Base-by-base conservation (phyloP, 2,113 vertebrate genomes). In the Monopterus albus region DNA sequence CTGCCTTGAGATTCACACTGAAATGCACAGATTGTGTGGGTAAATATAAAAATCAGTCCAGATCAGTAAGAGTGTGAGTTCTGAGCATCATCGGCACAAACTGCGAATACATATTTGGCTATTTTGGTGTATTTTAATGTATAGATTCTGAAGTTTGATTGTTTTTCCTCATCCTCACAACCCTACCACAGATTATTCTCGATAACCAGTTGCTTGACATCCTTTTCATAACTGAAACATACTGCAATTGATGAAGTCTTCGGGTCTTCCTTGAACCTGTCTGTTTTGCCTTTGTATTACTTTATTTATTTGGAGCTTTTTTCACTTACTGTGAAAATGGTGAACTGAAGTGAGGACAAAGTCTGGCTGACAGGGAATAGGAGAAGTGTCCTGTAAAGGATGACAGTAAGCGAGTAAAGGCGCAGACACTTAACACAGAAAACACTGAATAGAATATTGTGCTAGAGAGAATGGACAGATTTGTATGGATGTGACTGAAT, bases 401-500 rank as follows among this genome's bases (percentile, higher is more conserved):
- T 72, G 64, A 66, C 46, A 7, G 39, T 64, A 72, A 84, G 70
- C 18, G 21, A 78, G 75, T 75, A 78, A 70, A 76, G 33, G 62
- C 62, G 9, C 51, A 40, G 42, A 75, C 61, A 79, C 49, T 77
- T 65, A 63, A 82, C 65, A 76, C 45, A 73, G 72, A 65, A 65
- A 60, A 63, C 60, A 35, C 8, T 78, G 72, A 82, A 70, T 75
- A 66, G 73, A 78, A 83, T 84, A 70, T 72, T 83, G 61, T 79
- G 66, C 68, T 7, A 18, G 35, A 58, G 53, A 74, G 55, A 85
- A 85, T 75, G 78, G 55, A 72, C 33, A 68, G 42, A 84, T 78
- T 75, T 81, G 57, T 77, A 72, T 75, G 83, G 81, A 67, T 53
- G 58, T 60, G 59, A 66, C 4, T 78, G 71, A 84, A 82, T 56